phyloP scores from a whole-genome alignment of 2,113 vertebrate genomes.

The human (Homo sapiens) region DNA sequence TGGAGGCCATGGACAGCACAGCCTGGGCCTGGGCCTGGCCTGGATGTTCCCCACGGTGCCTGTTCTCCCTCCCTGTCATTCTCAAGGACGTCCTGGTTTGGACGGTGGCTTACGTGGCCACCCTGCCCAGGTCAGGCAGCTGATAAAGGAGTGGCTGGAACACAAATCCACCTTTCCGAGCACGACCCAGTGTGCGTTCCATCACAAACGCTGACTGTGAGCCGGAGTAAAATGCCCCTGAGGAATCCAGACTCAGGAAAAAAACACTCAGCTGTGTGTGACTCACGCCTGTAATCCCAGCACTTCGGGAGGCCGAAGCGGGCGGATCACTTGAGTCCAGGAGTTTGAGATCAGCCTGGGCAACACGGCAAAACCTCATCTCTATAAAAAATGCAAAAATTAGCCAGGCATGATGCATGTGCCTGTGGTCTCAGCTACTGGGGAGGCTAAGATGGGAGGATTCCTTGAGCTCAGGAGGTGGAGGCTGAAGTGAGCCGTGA shows the following conservation, averaged over 20 bases:
- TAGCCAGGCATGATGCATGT: neutral
- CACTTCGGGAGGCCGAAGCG: too few species aligned
- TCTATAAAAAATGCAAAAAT: neutral
- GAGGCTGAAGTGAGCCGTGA: neutral
- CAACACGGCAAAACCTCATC: neutral
- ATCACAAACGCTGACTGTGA: neutral
- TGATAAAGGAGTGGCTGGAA: neutral
- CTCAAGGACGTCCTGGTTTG: fast-evolving
- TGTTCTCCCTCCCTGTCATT: neutral
- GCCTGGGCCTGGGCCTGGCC: neutral
- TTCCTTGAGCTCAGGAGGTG: neutral
- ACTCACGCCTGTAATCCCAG: too few species aligned
- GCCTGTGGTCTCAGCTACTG: neutral
- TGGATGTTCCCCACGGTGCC: fast-evolving
- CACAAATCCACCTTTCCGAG: fast-evolving
- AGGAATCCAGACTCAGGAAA: neutral
- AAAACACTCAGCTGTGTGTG: neutral
- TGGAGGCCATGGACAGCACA: fast-evolving
- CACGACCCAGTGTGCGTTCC: fast-evolving
- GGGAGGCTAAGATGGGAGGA: neutral
- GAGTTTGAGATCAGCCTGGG: neutral
- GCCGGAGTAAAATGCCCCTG: neutral
- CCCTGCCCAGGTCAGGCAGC: neutral
- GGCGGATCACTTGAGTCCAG: neutral
- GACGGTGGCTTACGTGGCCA: fast-evolving